Percentiles rank a stretch among this genome's conserved stretches.
phyloP scores from a whole-genome alignment of 2,888 invertebrate genomes.

The Drosophila stalkeri region DNA sequence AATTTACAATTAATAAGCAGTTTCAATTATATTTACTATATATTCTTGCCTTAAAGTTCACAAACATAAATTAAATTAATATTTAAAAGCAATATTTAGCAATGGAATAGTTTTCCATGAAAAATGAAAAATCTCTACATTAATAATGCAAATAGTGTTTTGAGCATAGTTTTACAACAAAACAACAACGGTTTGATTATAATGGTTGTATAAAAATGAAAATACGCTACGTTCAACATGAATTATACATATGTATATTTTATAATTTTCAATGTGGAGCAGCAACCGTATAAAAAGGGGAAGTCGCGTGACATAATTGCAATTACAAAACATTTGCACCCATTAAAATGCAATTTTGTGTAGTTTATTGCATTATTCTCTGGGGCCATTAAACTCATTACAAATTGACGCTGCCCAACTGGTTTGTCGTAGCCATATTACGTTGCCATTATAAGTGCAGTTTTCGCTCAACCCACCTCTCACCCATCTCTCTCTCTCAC shows the following conservation, averaged over 20 bases:
- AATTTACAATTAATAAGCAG: too few species aligned
- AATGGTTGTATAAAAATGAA: neutral
- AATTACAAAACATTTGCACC: slow-evolving; percentile 73
- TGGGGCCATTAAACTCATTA: slow-evolving; percentile 68
- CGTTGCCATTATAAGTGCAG: slow-evolving; percentile 26
- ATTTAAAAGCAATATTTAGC: neutral
- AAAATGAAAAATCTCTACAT: neutral
- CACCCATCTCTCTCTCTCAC: neutral
- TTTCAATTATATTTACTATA: neutral
- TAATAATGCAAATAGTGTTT: neutral
- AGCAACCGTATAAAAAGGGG: slow-evolving; percentile 47
- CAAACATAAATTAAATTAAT: too few species aligned
- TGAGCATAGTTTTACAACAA: neutral
- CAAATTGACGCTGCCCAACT: slow-evolving; percentile 55
- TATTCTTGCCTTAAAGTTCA: neutral
- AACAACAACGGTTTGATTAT: neutral
- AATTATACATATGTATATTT: slow-evolving; percentile 25
- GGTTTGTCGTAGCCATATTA: slow-evolving; percentile 27
- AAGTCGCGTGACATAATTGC: slow-evolving; percentile 62
- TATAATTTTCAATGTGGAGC: slow-evolving; percentile 38
- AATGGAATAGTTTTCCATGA: neutral
- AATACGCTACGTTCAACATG: slow-evolving; percentile 4
- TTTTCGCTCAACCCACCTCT: too few species aligned
- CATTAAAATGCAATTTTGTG: slow-evolving; percentile 69
- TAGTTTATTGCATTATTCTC: slow-evolving; percentile 58